Evolutionary conservation across 2,888 invertebrate species (phyloP), one percentile per base, ranked within the genome.

Genomic region (Nomada fabriciana): DNA sequence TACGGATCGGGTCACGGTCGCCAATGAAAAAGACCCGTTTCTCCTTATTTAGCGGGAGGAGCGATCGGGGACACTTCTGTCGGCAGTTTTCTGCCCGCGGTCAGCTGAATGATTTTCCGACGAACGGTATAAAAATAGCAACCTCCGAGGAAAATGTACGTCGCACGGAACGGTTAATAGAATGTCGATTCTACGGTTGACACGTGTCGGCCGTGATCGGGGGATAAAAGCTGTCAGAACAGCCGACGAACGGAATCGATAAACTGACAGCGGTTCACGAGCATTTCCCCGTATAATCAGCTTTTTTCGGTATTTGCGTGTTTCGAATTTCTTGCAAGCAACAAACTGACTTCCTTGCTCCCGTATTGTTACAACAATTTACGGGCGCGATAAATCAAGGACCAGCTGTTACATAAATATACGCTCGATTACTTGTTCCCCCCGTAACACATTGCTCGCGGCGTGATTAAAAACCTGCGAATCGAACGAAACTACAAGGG

Each of bases 101-200:
- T 9, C 43, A 10, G 25, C 18, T 11, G 23, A 53, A 61, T 20
- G 47, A 71, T 77, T 74, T 77, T 64, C 47, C 63, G 23, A 7
- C 42, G 42, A 25, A 36, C 18, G 42, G 29, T 42, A n/a, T n/a
- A 25, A 68, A 81, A 73, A 72, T 64, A 73, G 50, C 67, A 23
- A 29, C 23, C 43, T 29, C 52, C 36, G 57, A 63, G 57, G 59
- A 64, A 72, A 57, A 47, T 55, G 42, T 69, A 53, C 65, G 59
- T 25, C 29, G 47, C 20, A 29, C 36, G 80, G 47, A 55, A 71
- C 67, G 50, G 71, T 82, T 76, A 82, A 82, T 82, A 73, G 74
- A 76, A 83, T 67, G 83, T 74, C 83, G 73, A 77, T 77, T 74
- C 67, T 7, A 65, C 25, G 18, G 55, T 18, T 76, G 82, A 82